A percentile compares a stretch with the other conserved stretches of the same genome.
Evolutionary conservation across 2,113 vertebrate genomes (phyloP).

Genomic region (Atherinomorus stipes): DNA sequence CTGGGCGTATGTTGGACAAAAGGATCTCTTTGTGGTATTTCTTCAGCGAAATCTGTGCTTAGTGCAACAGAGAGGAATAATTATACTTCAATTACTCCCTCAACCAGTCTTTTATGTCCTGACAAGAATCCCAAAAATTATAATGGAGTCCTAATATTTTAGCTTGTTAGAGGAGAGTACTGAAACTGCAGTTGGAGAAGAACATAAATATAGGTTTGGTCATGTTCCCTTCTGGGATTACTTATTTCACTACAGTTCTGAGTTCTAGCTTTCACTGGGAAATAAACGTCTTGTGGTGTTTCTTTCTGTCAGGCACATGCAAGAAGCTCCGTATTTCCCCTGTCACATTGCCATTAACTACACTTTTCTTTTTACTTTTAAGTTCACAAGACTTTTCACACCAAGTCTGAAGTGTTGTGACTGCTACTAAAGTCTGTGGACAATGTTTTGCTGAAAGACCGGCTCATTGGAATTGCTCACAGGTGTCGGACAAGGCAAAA

Average conservation of each 20-base stretch:
- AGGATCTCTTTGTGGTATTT: neutral
- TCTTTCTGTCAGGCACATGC: constrained; percentile 42
- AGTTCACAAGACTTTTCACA: constrained; percentile 16
- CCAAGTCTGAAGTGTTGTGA: neutral
- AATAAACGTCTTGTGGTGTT: constrained; percentile 42
- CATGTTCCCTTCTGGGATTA: constrained; percentile 26
- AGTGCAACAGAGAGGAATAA: constrained; percentile 28
- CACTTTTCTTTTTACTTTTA: constrained; percentile 39
- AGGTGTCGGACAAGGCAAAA: neutral
- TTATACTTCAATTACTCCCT: constrained; percentile 30
- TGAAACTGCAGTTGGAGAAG: constrained; percentile 20
- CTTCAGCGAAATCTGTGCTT: constrained; percentile 23
- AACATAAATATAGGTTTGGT: constrained; percentile 23
- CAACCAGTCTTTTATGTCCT: constrained; percentile 22
- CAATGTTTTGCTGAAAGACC: neutral
- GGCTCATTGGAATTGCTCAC: neutral
- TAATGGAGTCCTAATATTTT: constrained; percentile 20
- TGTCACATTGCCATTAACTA: constrained; percentile 42
- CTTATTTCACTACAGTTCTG: constrained; percentile 25
- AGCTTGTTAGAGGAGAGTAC: constrained; percentile 10
- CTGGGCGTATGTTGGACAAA: neutral
- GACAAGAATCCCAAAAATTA: constrained; percentile 32
- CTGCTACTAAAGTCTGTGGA: neutral
- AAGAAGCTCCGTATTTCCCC: constrained; percentile 43
- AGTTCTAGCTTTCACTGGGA: constrained; percentile 43